A percentile compares a stretch with the other conserved stretches of the same genome.
Conservation (phyloP, 1,140 invertebrate genomes). For the Drosophila ohnishii region DNA sequence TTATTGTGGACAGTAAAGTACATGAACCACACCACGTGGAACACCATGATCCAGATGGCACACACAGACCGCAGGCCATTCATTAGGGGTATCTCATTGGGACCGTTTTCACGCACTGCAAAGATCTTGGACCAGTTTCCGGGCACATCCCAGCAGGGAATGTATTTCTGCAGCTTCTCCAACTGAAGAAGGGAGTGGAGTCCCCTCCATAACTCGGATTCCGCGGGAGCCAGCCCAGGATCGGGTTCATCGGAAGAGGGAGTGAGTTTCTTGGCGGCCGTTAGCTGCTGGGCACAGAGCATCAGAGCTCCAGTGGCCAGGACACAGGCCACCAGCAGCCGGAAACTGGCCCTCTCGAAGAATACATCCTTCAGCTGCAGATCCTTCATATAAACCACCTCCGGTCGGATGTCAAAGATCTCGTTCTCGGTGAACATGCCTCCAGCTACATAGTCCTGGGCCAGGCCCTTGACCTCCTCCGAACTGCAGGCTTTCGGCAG, state of each 20-base stretch:
- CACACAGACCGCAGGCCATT: conserved; percentile 79
- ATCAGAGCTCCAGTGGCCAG: conserved; percentile 63
- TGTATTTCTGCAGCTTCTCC: conserved; percentile 45
- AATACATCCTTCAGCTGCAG: conserved; percentile 69
- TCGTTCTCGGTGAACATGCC: conserved; percentile 71
- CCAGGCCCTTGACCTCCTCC: conserved; percentile 64
- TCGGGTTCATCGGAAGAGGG: conserved; percentile 14
- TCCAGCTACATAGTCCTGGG: conserved; percentile 57
- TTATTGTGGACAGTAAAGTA: conserved; percentile 82
- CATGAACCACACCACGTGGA: conserved; percentile 82
- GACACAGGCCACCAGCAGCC: conserved; percentile 59
- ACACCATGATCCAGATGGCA: conserved; percentile 80
- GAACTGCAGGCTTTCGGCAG: conserved; percentile 71
- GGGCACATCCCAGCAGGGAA: conserved; percentile 77
- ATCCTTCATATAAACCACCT: conserved; percentile 81
- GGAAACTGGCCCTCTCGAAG: conserved; percentile 68
- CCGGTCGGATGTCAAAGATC: conserved; percentile 73
- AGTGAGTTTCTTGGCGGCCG: conserved; percentile 25
- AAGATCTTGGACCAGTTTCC: conserved; percentile 72
- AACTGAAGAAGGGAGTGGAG: conserved; percentile 50
- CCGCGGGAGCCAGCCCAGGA: conserved; percentile 50
- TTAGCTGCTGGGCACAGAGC: conserved; percentile 64
- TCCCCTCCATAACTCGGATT: conserved; percentile 66
- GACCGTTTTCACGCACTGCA: conserved; percentile 40
- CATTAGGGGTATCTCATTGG: conserved; percentile 73